A percentile compares a stretch with the other conserved stretches of the same genome.
These are phyloP conservation scores for Halocynthia aurantium DNA, from an alignment of 23 tunicate species.

Conservation along the genomic window DNA sequence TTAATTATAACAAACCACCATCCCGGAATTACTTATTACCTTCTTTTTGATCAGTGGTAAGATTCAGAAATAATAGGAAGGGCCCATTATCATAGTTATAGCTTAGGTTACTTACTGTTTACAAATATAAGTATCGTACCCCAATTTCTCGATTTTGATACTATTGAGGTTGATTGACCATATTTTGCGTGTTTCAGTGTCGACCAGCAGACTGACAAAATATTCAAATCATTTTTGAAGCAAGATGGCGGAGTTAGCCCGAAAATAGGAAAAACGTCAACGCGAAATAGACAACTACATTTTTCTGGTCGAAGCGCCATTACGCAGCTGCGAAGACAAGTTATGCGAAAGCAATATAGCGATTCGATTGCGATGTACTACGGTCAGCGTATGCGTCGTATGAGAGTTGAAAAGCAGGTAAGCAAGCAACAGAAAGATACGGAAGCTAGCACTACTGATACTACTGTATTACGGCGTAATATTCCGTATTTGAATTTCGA, in stretches of 20 bases:
- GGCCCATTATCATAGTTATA: too few relatives aligned
- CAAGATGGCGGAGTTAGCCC: slow-evolving; percentile 15
- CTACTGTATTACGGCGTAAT: not conserved
- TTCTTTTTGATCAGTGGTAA: too few relatives aligned
- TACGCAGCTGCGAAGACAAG: slow-evolving; percentile 66
- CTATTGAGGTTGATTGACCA: not conserved
- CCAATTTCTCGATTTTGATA: too few relatives aligned
- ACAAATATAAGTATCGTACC: too few relatives aligned
- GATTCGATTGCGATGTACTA: slow-evolving; percentile 84
- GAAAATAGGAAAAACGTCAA: not conserved
- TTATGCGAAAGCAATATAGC: slow-evolving; percentile 84
- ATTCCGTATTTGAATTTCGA: too few relatives aligned
- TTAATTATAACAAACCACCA: too few relatives aligned
- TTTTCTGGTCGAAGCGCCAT: slow-evolving; percentile 16
- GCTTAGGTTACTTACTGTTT: too few relatives aligned
- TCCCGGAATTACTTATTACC: too few relatives aligned
- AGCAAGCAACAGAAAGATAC: not conserved
- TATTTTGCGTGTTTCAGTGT: slow-evolving; percentile 27
- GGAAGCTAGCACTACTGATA: not conserved
- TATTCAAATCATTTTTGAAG: slow-evolving; percentile 56
- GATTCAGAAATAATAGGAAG: too few relatives aligned
- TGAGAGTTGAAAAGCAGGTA: slow-evolving; percentile 74
- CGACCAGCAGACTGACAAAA: slow-evolving; percentile 60
- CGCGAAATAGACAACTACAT: slow-evolving; percentile 28
- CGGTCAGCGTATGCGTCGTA: slow-evolving; percentile 63